phyloP scores from a whole-genome alignment of 2,888 invertebrate species.

The Tetramorium bicarinatum region DNA sequence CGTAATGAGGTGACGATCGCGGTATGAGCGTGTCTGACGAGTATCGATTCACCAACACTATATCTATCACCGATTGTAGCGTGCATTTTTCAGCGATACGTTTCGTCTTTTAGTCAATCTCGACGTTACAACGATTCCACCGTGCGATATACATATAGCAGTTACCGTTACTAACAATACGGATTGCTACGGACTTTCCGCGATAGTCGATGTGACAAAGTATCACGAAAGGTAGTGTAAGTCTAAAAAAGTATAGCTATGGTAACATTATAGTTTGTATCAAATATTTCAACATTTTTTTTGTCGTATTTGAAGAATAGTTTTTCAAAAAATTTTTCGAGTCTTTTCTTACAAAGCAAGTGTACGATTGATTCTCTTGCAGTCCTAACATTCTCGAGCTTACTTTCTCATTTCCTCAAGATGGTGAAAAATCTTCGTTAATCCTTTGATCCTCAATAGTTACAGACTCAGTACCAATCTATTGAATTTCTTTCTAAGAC shows the following conservation, averaged over 20 bases:
- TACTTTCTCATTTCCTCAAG: constrained; percentile 3
- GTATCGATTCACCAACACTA: constrained; percentile 33
- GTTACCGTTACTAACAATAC: constrained; percentile 12
- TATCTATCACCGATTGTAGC: constrained; percentile 33
- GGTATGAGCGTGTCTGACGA: constrained; percentile 20
- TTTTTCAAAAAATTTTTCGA: neutral
- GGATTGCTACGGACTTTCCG: neutral
- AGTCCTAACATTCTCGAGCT: neutral
- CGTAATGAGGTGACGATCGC: constrained; percentile 12
- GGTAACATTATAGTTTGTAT: neutral
- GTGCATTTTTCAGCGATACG: constrained; percentile 24
- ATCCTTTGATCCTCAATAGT: neutral
- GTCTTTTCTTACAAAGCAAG: neutral
- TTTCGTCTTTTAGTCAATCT: constrained; percentile 34
- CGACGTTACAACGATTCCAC: constrained; percentile 54
- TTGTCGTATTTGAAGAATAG: neutral
- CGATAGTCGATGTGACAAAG: neutral
- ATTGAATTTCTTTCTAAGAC: neutral
- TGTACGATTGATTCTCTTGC: neutral
- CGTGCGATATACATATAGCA: neutral
- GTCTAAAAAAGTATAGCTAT: neutral
- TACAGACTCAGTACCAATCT: neutral
- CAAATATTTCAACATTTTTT: neutral
- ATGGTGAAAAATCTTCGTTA: neutral
- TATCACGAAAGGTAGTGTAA: constrained; percentile 3